Base-by-base conservation (phyloP, 2,888 invertebrate species). In the Trypoxylon attenuatum region DNA sequence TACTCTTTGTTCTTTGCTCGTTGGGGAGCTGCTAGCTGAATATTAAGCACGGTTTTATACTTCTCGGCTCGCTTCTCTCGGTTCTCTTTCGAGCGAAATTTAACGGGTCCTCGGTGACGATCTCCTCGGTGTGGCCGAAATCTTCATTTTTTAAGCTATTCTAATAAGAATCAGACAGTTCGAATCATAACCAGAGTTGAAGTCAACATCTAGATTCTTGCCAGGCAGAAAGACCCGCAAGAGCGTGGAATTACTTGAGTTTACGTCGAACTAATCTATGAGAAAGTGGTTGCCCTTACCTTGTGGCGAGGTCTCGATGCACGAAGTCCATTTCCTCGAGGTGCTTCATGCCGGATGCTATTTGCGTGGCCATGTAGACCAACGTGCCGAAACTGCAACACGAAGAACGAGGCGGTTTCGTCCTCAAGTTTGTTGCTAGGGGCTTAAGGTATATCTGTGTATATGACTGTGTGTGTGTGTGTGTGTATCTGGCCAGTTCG, bases 261-360 rank as follows among this genome's bases (percentile, higher is more conserved):
- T 60, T 38, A 19, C 5, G 57, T 72, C 49, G 63, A 60, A 74
- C 55, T 60, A 66, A 72, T 63, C 54, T 38, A 84, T 87, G 66
- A 45, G 50, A 55, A 60, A 52, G 61, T 38, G 60, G 54, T 60
- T 60, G 45, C 58, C 60, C 76, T 90, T 89, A 93, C 93, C 93
- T 91, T 78, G 95, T 92, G 74, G 95, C 95, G 79, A 96, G 89
- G 89, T 96, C 95, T 82, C 94, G 91, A 89, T 96, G 96, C 75
- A 96, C 93, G 88, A 94, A 94, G 88, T 93, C 92, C 87, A 93
- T 90, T 74, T 93, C 92, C 88, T 96, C 96, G 86, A 96, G 90
- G 88, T 96, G 94, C 88, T 95, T 94, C 94, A 96, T 95, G 73
- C 95, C 96, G 64, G 95, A 94, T 77, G 96, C 94, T 86, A 96